Conservation (phyloP, 2,888 invertebrate species). For the Dendrolimus houi region DNA sequence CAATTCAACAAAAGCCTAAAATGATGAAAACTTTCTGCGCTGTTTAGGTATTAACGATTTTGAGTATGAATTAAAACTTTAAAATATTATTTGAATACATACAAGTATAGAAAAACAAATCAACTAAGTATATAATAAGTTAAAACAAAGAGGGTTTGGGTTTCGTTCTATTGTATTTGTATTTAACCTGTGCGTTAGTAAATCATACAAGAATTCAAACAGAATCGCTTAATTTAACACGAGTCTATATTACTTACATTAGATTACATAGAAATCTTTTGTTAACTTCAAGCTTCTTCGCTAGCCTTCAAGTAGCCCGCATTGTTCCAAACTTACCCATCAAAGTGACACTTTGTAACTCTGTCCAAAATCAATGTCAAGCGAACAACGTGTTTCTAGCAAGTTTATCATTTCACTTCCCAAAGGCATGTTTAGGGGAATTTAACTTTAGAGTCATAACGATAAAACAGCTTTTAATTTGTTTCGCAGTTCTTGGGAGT, state of each 20-base stretch:
- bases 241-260: background rate
- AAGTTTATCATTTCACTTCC: background rate
- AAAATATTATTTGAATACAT: too few relatives aligned
- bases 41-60: too few relatives aligned
- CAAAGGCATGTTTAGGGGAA: conserved; percentile 11
- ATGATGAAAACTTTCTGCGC: too few relatives aligned
- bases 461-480: conserved; percentile 5
- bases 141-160: too few relatives aligned
- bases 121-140: too few relatives aligned
- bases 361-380: conserved; percentile 63
- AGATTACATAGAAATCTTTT: conserved; percentile 2
- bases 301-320: conserved; percentile 29
- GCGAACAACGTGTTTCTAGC: conserved; percentile 37
- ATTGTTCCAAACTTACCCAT: conserved; percentile 8
- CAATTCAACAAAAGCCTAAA: too few relatives aligned
- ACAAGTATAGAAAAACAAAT: too few relatives aligned
- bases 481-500: conserved; percentile 6
- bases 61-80: too few relatives aligned
- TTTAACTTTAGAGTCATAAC: conserved; percentile 26
- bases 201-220: too few relatives aligned
- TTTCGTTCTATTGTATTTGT: too few relatives aligned
- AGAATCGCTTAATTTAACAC: background rate
- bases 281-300: conserved; percentile 15
- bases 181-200: too few relatives aligned
- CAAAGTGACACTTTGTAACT: conserved; percentile 41